Conservation (phyloP, 2,888 invertebrate species). For the Ormia ochracea region DNA sequence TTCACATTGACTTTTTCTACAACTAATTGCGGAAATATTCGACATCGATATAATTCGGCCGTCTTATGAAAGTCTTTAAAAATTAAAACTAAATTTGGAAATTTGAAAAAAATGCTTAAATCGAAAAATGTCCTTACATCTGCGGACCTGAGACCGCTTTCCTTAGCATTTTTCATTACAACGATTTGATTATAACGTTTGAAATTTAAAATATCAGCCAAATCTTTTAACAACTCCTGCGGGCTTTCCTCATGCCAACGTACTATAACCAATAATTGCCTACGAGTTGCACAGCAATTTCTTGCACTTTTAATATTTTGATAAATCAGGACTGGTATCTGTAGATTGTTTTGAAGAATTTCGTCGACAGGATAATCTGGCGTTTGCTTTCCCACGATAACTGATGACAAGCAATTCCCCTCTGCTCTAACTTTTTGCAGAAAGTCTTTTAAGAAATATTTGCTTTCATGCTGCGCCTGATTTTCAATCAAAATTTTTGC, state of each 20-base stretch:
- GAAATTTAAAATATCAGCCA: not conserved
- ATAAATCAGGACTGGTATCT: not conserved
- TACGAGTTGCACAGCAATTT: not conserved
- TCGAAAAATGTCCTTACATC: not conserved
- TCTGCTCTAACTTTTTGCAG: not conserved
- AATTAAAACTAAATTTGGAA: slow-evolving; percentile 29
- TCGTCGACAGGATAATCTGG: not conserved
- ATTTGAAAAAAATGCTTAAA: slow-evolving; percentile 5
- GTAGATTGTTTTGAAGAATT: slow-evolving; percentile 10
- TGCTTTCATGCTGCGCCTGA: not conserved
- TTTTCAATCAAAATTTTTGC: not conserved
- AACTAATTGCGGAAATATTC: slow-evolving; percentile 19
- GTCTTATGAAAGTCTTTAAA: slow-evolving; percentile 34
- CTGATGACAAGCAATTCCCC: slow-evolving; percentile 1
- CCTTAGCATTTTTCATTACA: slow-evolving; percentile 1
- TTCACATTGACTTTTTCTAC: not conserved
- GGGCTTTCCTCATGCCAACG: slow-evolving; percentile 15
- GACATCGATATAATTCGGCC: slow-evolving; percentile 25
- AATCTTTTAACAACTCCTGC: not conserved
- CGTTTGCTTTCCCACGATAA: not conserved
- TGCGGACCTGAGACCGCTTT: not conserved
- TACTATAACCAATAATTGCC: not conserved
- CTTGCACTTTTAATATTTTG: not conserved
- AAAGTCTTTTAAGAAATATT: not conserved
- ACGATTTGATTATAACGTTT: slow-evolving; percentile 32